phyloP scores from a whole-genome alignment of 2,113 vertebrate genomes.

The Oplegnathus fasciatus region DNA sequence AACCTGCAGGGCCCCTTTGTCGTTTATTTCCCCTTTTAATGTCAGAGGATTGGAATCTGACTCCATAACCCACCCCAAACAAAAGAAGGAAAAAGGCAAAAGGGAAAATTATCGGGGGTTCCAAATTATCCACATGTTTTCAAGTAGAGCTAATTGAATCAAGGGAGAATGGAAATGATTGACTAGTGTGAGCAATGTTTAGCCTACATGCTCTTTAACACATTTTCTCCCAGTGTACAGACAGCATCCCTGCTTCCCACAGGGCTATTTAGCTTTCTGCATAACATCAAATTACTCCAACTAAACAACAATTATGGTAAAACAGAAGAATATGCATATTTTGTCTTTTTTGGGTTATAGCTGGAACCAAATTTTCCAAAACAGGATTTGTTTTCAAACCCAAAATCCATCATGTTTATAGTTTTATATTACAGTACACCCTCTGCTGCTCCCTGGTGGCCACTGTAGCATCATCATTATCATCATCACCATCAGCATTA shows the following conservation, averaged over 20 bases:
- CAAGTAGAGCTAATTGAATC: constrained; percentile 77
- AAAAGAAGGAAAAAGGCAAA: constrained; percentile 60
- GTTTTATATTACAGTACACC: constrained; percentile 36
- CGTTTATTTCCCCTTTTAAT: constrained; percentile 85
- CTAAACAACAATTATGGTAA: constrained; percentile 49
- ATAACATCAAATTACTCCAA: constrained; percentile 50
- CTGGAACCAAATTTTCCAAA: constrained; percentile 36
- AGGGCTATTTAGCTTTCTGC: constrained; percentile 53
- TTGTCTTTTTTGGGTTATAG: constrained; percentile 27
- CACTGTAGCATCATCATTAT: constrained; percentile 40
- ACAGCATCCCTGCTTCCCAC: constrained; percentile 49
- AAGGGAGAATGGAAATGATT: constrained; percentile 74
- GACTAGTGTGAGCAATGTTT: constrained; percentile 68
- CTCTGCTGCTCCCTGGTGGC: constrained; percentile 83
- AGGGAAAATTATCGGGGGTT: constrained; percentile 69
- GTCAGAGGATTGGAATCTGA: constrained; percentile 85
- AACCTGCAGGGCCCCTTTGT: constrained; percentile 87
- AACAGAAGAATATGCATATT: constrained; percentile 34
- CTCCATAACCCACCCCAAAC: constrained; percentile 74
- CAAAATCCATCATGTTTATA: constrained; percentile 25
- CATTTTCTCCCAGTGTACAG: constrained; percentile 64
- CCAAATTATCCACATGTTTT: constrained; percentile 79
- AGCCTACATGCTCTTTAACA: constrained; percentile 60
- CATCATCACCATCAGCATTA: constrained; percentile 29
- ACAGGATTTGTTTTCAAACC: constrained; percentile 20